These are phyloP conservation scores for Saccopteryx leptura DNA, from an alignment of 2,113 vertebrate species.

Conservation along the genomic window DNA sequence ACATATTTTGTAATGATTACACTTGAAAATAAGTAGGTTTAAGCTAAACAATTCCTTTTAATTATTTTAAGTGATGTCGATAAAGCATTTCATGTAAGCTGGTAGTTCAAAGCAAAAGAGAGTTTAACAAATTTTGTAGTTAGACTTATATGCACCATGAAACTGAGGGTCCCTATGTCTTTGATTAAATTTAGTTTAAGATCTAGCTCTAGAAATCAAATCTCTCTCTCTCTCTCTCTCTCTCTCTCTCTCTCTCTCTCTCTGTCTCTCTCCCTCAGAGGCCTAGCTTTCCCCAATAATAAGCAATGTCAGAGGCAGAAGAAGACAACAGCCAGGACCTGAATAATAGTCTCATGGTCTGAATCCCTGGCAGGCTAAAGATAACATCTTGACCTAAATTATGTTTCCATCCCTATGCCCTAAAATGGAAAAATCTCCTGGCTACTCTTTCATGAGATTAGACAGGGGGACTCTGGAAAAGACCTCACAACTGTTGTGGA, in stretches of 20 bases:
- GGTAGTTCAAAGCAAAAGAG: conserved; percentile 45
- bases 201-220: neutral
- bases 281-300: no score
- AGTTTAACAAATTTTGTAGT: conserved; percentile 22
- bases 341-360: no score
- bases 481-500: no score
- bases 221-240: neutral
- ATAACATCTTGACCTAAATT: no score
- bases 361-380: no score
- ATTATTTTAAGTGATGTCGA: conserved; percentile 60
- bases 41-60: conserved; percentile 70
- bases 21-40: conserved; percentile 74
- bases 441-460: no score
- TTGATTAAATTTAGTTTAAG: neutral
- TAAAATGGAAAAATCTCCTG: no score
- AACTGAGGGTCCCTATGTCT: neutral
- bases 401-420: no score
- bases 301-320: no score
- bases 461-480: no score
- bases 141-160: neutral
- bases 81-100: conserved; percentile 54
- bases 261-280: no score
- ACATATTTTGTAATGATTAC: conserved; percentile 59
- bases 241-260: neutral
- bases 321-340: no score